Evolutionary conservation across 2,888 invertebrate species (phyloP).

Genomic region (Heliconius erato): DNA sequence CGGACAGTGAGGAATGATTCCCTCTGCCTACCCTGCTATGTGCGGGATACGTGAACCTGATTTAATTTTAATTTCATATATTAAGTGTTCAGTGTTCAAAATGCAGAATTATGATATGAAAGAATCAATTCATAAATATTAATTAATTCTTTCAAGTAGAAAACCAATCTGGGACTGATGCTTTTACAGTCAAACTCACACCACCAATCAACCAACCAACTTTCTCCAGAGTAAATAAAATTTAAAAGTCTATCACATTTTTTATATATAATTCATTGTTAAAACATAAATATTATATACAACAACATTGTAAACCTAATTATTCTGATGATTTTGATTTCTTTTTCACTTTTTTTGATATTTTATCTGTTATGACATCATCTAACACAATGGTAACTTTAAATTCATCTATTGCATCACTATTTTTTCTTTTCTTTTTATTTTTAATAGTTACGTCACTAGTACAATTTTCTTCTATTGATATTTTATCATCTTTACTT

Average conservation of each 20-base stretch:
- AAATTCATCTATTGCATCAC: background rate
- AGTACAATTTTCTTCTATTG: conserved; percentile 1
- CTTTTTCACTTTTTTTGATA: conserved; percentile 4
- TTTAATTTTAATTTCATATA: too few species aligned
- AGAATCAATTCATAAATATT: too few species aligned
- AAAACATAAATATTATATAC: background rate
- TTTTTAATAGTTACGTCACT: conserved; percentile 1
- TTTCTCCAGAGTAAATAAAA: background rate
- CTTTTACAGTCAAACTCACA: too few species aligned
- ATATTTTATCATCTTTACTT: conserved; percentile 4
- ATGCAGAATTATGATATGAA: too few species aligned
- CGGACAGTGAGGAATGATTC: too few species aligned
- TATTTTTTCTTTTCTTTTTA: conserved; percentile 17
- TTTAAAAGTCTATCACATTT: background rate
- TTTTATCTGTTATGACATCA: conserved; percentile 4
- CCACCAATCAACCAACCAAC: too few species aligned
- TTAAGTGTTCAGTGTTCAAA: too few species aligned
- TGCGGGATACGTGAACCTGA: too few species aligned
- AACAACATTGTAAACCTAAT: background rate
- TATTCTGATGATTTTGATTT: background rate
- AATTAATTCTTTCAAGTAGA: too few species aligned
- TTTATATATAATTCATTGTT: background rate
- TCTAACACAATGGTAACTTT: conserved; percentile 3
- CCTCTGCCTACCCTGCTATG: too few species aligned
- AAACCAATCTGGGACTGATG: too few species aligned